Conservation (phyloP, 1,140 invertebrate genomes). For the Globodera ellingtonae region DNA sequence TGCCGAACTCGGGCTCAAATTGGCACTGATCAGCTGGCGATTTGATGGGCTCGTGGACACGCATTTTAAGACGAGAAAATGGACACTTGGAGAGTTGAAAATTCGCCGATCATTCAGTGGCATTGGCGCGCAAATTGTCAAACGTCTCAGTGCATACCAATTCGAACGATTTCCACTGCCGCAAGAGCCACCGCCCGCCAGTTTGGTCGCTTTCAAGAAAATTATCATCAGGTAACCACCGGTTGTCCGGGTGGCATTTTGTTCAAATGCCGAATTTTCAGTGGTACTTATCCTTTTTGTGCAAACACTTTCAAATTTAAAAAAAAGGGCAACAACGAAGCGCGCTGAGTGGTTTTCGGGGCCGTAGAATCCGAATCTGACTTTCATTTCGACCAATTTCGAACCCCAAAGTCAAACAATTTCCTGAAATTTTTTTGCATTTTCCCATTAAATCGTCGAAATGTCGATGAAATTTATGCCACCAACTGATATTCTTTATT, state of each 20-base stretch:
- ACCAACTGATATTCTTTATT: too few relatives aligned
- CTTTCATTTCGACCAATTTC: too few relatives aligned
- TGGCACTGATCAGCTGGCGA: background rate
- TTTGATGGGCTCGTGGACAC: background rate
- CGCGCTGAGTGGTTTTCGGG: too few relatives aligned
- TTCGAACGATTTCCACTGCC: background rate
- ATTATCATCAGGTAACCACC: background rate
- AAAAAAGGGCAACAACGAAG: too few relatives aligned
- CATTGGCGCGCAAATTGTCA: background rate
- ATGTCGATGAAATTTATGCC: too few relatives aligned
- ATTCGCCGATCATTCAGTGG: background rate
- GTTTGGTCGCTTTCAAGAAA: background rate
- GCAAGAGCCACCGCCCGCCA: background rate
- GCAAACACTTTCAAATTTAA: too few relatives aligned
- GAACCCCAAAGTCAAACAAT: too few relatives aligned
- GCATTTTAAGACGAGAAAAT: background rate
- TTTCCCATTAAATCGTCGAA: too few relatives aligned
- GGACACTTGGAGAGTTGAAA: background rate
- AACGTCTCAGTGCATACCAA: background rate
- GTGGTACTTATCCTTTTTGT: too few relatives aligned
- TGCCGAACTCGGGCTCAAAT: background rate
- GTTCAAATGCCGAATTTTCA: background rate
- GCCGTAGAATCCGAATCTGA: too few relatives aligned
- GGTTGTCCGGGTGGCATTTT: background rate
- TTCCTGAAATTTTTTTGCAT: too few relatives aligned